Base-by-base conservation (phyloP, 1,140 invertebrate genomes). In the Dinothrombium tinctorium region DNA sequence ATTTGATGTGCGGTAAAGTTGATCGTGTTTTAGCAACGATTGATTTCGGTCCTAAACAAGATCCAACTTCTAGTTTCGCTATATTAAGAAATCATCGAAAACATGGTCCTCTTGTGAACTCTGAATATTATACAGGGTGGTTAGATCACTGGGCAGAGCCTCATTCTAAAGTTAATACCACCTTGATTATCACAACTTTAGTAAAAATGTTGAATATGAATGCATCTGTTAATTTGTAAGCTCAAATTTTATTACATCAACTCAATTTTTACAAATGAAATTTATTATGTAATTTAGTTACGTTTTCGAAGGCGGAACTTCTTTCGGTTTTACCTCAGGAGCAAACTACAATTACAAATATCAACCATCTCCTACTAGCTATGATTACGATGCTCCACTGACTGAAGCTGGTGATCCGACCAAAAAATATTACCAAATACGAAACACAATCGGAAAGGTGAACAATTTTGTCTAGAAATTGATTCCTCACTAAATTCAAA, bases 71-170 rank as follows among this genome's bases (percentile, higher is more conserved):
- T 24, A 33, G 31, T 3, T 50, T 49, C 24, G 21, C 36, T 19
- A 22, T 29, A n/a, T 56, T 76, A 53, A 59, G 73, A 9, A 49
- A 53, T 29, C 62, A 65, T 44, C 45, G 53, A 37, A 45, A 46
- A 2, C 41, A 60, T 49, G 71, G 78, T 2, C 77, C 77, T 1
- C 49, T 82, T 23, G 77, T 89, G 4, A 87, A 89, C 56, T 83
- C 80, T 0, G 83, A 89, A 57, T 89, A 69, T 56, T 89, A 87
- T 62, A 69, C 79, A 0, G 82, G 81, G 17, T 69, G 66, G 65
- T 52, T 89, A 11, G 76, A 81, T 22, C 73, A 81, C 33, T 59
- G 55, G 56, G 50, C 49, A 25, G 28, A 42, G 12, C 44, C 45
- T 11, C 54, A 57, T 44, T 31, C n/a, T n/a, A n/a, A n/a, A n/a